phyloP scores from a whole-genome alignment of 2,113 vertebrate genomes.

The Isurus oxyrinchus region DNA sequence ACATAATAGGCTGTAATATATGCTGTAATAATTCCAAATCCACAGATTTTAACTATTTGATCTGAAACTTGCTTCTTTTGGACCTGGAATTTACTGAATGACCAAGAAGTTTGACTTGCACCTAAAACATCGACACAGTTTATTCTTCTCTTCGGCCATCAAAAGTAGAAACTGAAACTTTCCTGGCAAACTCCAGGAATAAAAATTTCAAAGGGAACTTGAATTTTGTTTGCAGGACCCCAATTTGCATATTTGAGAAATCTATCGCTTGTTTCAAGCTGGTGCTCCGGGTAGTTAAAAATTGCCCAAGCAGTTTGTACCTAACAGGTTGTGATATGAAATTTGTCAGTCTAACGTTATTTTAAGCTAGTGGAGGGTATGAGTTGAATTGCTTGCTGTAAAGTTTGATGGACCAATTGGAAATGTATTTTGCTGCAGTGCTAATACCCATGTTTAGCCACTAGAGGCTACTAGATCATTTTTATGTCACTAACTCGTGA shows the following conservation, averaged over 20 bases:
- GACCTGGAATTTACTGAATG: background rate
- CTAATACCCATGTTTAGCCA: background rate
- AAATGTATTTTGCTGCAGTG: background rate
- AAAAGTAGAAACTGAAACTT: background rate
- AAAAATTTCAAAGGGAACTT: background rate
- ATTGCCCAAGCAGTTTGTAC: background rate
- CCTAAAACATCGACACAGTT: background rate
- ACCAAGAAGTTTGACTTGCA: background rate
- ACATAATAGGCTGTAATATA: background rate
- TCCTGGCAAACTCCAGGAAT: too few species aligned
- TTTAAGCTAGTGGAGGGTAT: background rate
- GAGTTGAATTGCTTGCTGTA: too few species aligned
- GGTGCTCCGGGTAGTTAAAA: background rate
- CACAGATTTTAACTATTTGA: background rate
- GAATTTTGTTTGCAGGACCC: background rate
- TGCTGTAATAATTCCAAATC: background rate
- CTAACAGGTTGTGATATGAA: background rate
- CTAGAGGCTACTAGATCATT: constrained; percentile 33
- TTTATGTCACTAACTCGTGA: constrained; percentile 9
- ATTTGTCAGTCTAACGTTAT: background rate
- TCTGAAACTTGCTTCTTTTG: background rate
- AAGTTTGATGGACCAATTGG: background rate
- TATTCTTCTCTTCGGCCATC: background rate
- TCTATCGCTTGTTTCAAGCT: background rate
- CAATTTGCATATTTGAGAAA: background rate